phyloP scores from a whole-genome alignment of 2,888 invertebrate genomes.

The Drosophila rellima region DNA sequence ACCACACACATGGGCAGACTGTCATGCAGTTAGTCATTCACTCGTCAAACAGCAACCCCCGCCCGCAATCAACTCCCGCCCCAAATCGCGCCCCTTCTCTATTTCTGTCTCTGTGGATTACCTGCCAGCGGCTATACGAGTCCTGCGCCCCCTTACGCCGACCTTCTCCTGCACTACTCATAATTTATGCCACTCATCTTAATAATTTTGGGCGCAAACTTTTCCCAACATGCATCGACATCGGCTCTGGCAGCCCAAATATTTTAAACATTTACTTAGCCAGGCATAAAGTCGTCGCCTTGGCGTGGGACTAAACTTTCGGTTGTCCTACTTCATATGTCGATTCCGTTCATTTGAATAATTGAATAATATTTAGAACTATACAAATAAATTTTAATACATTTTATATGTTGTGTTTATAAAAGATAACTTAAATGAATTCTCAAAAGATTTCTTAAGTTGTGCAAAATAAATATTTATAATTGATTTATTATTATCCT shows the following conservation, averaged over 20 bases:
- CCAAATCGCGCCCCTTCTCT: neutral
- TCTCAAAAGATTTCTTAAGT: too few species aligned
- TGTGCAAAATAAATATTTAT: neutral
- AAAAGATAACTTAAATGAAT: neutral
- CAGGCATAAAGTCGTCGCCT: slow-evolving; percentile 40
- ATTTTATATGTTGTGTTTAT: too few species aligned
- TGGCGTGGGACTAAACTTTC: slow-evolving; percentile 12
- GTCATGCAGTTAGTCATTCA: slow-evolving; percentile 80
- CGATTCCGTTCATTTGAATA: slow-evolving; percentile 17
- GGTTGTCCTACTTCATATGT: slow-evolving; percentile 16
- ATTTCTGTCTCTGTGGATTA: slow-evolving; percentile 73
- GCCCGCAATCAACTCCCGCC: neutral
- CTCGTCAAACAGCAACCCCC: slow-evolving; percentile 71
- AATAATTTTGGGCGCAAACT: slow-evolving; percentile 79
- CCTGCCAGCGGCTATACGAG: slow-evolving; percentile 72
- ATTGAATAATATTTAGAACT: neutral
- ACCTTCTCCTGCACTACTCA: slow-evolving; percentile 54
- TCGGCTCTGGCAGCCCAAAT: slow-evolving; percentile 59
- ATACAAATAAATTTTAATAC: neutral
- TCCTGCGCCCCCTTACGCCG: slow-evolving; percentile 31
- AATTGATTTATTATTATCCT: too few species aligned
- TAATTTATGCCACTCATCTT: slow-evolving; percentile 83
- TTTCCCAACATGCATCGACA: slow-evolving; percentile 55
- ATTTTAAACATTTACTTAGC: slow-evolving; percentile 79
- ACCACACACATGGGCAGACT: slow-evolving; percentile 53